Evolutionary conservation across 2,797 vertebrate genomes (phyloP).

Genomic region (Poecilia velifera): DNA sequence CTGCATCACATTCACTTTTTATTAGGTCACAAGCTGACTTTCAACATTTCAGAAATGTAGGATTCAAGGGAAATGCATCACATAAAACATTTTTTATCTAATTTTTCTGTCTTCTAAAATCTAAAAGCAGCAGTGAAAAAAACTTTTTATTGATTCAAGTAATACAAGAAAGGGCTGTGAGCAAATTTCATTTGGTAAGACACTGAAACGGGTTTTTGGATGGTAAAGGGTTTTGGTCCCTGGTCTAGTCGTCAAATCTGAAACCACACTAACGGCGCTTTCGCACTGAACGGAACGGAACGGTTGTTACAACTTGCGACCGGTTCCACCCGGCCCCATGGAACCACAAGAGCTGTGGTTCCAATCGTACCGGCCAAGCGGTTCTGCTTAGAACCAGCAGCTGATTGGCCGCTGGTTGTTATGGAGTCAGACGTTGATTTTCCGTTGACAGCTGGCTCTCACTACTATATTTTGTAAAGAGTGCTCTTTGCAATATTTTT

Average conservation of each 20-base stretch:
- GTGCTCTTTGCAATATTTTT: no score
- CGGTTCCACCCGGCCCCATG: no score
- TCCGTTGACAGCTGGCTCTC: no score
- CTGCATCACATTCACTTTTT: not conserved
- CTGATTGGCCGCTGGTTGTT: no score
- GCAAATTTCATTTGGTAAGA: not conserved
- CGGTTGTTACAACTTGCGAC: no score
- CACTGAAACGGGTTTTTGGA: not conserved
- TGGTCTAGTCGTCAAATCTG: not conserved
- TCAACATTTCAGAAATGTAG: not conserved
- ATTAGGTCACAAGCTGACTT: not conserved
- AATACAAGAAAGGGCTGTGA: not conserved
- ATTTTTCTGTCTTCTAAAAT: not conserved
- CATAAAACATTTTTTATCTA: not conserved
- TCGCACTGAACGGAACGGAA: no score
- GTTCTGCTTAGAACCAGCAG: no score
- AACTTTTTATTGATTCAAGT: not conserved
- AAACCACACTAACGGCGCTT: not conserved
- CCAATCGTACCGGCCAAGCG: no score
- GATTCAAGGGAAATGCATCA: not conserved
- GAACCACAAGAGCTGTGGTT: no score
- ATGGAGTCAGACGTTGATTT: no score
- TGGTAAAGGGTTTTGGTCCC: not conserved
- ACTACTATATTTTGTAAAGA: no score
- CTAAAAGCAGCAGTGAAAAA: not conserved